Evolutionary conservation across 2,797 vertebrate species (phyloP).

Genomic region (Sardinella longiceps): DNA sequence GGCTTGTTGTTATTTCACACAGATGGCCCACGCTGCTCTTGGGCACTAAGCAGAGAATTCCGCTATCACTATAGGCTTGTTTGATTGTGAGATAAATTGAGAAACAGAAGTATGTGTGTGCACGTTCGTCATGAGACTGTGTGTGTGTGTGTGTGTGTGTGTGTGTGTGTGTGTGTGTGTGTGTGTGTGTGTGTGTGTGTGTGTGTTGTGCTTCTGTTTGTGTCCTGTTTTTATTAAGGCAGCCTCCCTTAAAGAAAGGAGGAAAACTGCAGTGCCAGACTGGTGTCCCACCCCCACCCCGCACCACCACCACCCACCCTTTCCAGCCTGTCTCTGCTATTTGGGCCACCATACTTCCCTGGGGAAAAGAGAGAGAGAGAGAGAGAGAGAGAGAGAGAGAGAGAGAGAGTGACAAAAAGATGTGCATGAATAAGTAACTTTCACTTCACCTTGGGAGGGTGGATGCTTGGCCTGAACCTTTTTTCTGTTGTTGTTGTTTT

Average conservation of each 20-base stretch:
- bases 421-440: conserved; percentile 45
- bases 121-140: not conserved
- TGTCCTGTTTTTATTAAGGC: conserved; percentile 13
- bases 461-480: conserved; percentile 25
- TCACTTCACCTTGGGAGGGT: conserved; percentile 29
- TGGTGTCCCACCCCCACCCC: not conserved
- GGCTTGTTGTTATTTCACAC: conserved; percentile 37
- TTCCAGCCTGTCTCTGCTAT: conserved; percentile 29
- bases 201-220: not conserved
- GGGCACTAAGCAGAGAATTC: conserved; percentile 29
- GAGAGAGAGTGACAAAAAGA: conserved; percentile 2
- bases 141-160: not conserved
- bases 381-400: not conserved
- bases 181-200: not conserved
- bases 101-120: not conserved
- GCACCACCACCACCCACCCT: not conserved
- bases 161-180: not conserved
- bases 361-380: no score
- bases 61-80: not conserved
- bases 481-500: conserved; percentile 25
- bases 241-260: not conserved
- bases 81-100: conserved; percentile 17
- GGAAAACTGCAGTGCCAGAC: not conserved
- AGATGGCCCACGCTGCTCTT: conserved; percentile 21
- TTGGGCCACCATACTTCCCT: conserved; percentile 38